These are phyloP conservation scores for Melanotaenia parkinsoni DNA, from an alignment of 2,797 vertebrate genomes.

Conservation along the genomic window DNA sequence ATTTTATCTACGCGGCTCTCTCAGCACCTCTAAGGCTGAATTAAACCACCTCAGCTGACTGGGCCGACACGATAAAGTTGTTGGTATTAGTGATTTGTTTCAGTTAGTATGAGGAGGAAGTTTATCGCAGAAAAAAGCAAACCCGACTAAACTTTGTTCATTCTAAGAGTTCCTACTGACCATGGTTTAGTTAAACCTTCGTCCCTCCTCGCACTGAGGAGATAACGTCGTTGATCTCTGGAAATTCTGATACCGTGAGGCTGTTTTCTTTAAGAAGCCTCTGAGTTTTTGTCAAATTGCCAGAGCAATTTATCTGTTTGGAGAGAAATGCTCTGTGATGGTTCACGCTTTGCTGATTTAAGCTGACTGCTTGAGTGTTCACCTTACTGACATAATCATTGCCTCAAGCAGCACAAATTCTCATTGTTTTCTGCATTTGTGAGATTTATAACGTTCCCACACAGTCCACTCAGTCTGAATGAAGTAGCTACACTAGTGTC, in stretches of 20 bases:
- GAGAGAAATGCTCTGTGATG: slow-evolving; percentile 53
- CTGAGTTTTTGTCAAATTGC: neutral
- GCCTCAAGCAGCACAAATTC: slow-evolving; percentile 46
- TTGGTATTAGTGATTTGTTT: slow-evolving; percentile 37
- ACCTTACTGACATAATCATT: slow-evolving; percentile 51
- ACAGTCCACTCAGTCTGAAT: slow-evolving; percentile 36
- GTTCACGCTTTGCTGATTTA: slow-evolving; percentile 75
- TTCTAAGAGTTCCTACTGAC: slow-evolving; percentile 24
- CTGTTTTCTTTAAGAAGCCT: slow-evolving; percentile 26
- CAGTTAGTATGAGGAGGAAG: slow-evolving; percentile 51
- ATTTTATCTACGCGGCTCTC: slow-evolving; percentile 25
- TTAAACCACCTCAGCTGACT: slow-evolving; percentile 19
- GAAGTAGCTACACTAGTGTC: slow-evolving; percentile 55
- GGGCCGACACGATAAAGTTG: slow-evolving; percentile 6
- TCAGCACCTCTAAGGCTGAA: slow-evolving; percentile 11
- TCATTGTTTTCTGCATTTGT: neutral
- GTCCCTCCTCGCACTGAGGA: slow-evolving; percentile 6
- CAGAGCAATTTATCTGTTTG: slow-evolving; percentile 59
- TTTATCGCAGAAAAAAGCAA: slow-evolving; percentile 28
- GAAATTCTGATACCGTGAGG: slow-evolving; percentile 50
- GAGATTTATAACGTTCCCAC: slow-evolving; percentile 8
- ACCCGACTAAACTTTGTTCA: slow-evolving; percentile 31
- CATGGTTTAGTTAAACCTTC: slow-evolving; percentile 20
- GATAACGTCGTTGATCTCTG: slow-evolving; percentile 35
- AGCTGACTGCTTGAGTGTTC: slow-evolving; percentile 59